phyloP scores from a whole-genome alignment of 2,888 invertebrate genomes.

The Apomyelois bistriatella region DNA sequence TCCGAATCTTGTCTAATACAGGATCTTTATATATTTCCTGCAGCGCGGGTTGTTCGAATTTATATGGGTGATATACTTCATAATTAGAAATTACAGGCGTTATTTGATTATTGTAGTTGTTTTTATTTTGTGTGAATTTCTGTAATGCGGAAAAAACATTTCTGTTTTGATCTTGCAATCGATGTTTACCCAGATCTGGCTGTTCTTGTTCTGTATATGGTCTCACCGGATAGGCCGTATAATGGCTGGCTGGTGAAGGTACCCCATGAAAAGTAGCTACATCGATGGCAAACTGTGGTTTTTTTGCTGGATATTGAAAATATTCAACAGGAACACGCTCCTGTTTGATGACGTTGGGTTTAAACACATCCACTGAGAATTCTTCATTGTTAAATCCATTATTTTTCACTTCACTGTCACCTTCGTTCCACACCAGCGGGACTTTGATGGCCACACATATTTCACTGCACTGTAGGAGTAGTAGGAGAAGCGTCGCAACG shows the following conservation, averaged over 20 bases:
- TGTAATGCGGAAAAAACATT: slow-evolving; percentile 46
- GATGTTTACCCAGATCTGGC: slow-evolving; percentile 56
- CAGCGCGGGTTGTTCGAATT: slow-evolving; percentile 58
- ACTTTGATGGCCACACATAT: slow-evolving; percentile 60
- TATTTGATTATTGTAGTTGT: slow-evolving; percentile 29
- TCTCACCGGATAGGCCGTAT: slow-evolving; percentile 50
- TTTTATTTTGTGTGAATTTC: slow-evolving; percentile 42
- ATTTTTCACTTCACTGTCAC: slow-evolving; percentile 57
- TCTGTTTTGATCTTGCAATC: slow-evolving; percentile 42
- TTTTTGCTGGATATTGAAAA: slow-evolving; percentile 62
- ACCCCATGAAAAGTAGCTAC: slow-evolving; percentile 64
- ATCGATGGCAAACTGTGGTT: slow-evolving; percentile 64
- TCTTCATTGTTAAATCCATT: slow-evolving; percentile 25
- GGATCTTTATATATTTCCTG: slow-evolving; percentile 61
- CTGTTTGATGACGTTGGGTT: slow-evolving; percentile 25
- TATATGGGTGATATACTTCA: slow-evolving; percentile 68
- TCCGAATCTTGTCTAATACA: slow-evolving; percentile 52
- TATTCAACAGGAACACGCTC: slow-evolving; percentile 52
- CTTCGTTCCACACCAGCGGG: slow-evolving; percentile 54
- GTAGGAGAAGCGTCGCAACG: slow-evolving; percentile 34
- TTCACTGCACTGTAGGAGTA: slow-evolving; percentile 51
- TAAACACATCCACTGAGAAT: slow-evolving; percentile 34
- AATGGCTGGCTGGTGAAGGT: slow-evolving; percentile 54
- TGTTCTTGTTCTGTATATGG: slow-evolving; percentile 48
- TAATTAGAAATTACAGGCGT: slow-evolving; percentile 51